Evolutionary conservation across 2,113 vertebrate species (phyloP), one percentile per base, ranked within the genome.

Genomic region (Carettochelys insculpta): DNA sequence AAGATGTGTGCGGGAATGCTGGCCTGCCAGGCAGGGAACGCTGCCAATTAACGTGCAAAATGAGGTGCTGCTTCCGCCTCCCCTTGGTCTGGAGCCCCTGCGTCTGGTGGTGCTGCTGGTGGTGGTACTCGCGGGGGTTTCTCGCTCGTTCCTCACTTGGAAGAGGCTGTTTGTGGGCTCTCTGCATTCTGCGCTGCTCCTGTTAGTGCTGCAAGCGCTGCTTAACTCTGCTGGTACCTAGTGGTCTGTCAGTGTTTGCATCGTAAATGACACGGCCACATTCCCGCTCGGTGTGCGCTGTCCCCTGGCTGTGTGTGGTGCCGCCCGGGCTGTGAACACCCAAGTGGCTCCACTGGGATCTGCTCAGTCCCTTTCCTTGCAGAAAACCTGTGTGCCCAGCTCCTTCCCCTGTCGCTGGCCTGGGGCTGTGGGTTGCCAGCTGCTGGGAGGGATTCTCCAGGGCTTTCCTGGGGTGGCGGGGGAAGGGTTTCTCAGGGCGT

Each of bases 191-290:
- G 93, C 92, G 96, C 96, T 92, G 92, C 94, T 94, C 89, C 91
- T 95, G 95, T 93, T 95, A 47, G 93, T 86, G 92, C 96, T 90
- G 95, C 94, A 91, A 94, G 95, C 27, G 53, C 95, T 96, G 96
- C 95, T 97, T 97, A 97, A 97, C 95, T 96, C 94, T 93, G 81
- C 95, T 90, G 94, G 94, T 95, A 94, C 90, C 92, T 91, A 92
- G 93, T 93, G 89, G 3, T 94, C 96, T 87, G 95, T 95, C 94
- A 95, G 94, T 94, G 95, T 96, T 96, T 96, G 96, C 96, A 96
- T 96, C 96, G 95, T 93, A 96, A 95, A 94, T 96, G 95, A 95
- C 94, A 92, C 96, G 92, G 96, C 94, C 76, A 94, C 94, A 95
- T 96, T 96, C 94, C 94, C 94, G 94, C 96, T 96, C 91, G 94